Base-by-base conservation (phyloP, 2,888 invertebrate species). In the Acrobasis repandana region DNA sequence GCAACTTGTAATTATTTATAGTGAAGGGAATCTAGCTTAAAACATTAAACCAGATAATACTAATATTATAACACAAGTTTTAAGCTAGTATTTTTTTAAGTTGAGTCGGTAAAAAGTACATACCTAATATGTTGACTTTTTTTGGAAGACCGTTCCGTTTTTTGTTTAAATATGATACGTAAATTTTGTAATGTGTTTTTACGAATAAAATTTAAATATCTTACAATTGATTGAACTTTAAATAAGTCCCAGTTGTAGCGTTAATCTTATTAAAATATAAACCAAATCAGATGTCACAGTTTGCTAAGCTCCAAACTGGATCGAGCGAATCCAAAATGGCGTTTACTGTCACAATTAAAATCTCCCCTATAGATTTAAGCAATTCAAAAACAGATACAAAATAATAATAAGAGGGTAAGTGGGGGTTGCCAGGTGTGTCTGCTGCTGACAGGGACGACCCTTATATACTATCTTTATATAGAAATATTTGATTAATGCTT, bases 341-440 rank as follows among this genome's bases (percentile, higher is more conserved):
- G 90, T 84, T 87, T 86, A 83, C 78, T 78, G 76, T 79, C 72
- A 88, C 90, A 88, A 90, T 90, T 90, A 90, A n/a, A 86, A 85
- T 46, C 83, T 87, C 89, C 90, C 91, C 88, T 77, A 81, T 82
- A 81, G 82, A 84, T 83, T 86, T 81, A 83, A 82, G 75, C 82
- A 82, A 88, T 90, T 90, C 90, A 90, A 82, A 89, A 90, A 90
- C 90, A 92, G 91, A 92, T 90, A 92, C 90, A 89, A 89, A 87
- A 86, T 90, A 90, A 91, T 91, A 90, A 91, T 90, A 90, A 82
- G 83, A 81, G 78, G 80, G 82, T 73, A 75, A 79, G 87, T 81
- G 83, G 87, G 86, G 88, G 81, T 76, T 78, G 80, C 90, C 91
- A 90, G 91, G 91, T 90, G 89, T 80, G 80, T 33, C 60, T 77